Percentiles rank a stretch among this genome's conserved stretches.
phyloP scores from a whole-genome alignment of 2,113 vertebrate species.

The Leucoraja erinaceus region DNA sequence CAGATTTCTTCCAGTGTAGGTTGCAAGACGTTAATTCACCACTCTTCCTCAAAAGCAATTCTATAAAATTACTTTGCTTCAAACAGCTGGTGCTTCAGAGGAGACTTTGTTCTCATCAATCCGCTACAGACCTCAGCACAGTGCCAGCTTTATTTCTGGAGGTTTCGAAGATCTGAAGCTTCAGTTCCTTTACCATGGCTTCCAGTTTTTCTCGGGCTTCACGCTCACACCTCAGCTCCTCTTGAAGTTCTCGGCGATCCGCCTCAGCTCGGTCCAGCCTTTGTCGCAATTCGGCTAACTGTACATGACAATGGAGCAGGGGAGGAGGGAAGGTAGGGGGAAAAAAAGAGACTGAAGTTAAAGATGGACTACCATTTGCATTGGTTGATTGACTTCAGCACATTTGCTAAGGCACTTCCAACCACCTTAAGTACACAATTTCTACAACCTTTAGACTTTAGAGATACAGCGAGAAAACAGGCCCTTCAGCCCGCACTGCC shows the following conservation, averaged over 20 bases:
- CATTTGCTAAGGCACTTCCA: too few relatives aligned
- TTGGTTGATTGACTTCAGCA: neutral
- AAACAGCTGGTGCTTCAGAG: neutral
- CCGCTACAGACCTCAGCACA: neutral
- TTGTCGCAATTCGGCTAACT: conserved; percentile 83
- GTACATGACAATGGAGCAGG: conserved; percentile 28
- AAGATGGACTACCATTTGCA: neutral
- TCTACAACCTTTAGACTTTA: too few relatives aligned
- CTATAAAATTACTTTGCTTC: conserved; percentile 9
- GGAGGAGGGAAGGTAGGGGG: neutral
- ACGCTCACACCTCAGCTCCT: conserved; percentile 80
- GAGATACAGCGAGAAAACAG: too few relatives aligned
- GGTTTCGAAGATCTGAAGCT: conserved; percentile 79
- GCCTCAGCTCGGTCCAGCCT: conserved; percentile 82
- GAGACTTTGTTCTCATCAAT: neutral
- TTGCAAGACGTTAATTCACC: neutral
- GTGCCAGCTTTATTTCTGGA: conserved; percentile 41
- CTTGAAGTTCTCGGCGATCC: conserved; percentile 88
- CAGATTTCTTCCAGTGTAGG: conserved; percentile 18
- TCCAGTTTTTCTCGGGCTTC: conserved; percentile 86
- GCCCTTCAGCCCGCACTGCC: too few relatives aligned
- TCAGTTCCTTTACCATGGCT: conserved; percentile 80
- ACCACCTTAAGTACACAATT: too few relatives aligned
- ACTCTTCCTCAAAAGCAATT: conserved; percentile 10
- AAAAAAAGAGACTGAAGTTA: neutral